Conservation (phyloP, 2,888 invertebrate genomes). For the Hydroisotoma schaefferi region DNA sequence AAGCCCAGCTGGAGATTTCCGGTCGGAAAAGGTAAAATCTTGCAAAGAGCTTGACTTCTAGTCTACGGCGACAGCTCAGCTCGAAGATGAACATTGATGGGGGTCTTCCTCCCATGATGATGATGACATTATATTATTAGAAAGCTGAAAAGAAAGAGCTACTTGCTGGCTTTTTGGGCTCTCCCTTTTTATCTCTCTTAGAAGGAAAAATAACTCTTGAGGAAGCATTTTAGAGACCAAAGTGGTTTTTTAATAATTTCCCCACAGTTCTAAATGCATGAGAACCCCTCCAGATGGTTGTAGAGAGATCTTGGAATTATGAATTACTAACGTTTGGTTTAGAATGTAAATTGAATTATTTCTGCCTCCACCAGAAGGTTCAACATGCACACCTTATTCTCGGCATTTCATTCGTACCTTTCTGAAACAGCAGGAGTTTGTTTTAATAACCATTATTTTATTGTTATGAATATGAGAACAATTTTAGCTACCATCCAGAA, state of each 20-base stretch:
- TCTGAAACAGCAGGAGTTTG: too few relatives aligned
- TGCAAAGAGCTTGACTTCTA: background rate
- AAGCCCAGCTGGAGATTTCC: conserved; percentile 6
- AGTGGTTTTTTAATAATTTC: conserved; percentile 23
- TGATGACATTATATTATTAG: background rate
- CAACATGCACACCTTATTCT: too few relatives aligned
- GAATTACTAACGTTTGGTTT: conserved; percentile 24
- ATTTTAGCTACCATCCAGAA: too few relatives aligned
- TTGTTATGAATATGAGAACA: too few relatives aligned
- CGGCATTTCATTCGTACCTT: too few relatives aligned
- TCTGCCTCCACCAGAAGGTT: background rate
- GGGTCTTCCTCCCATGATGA: background rate
- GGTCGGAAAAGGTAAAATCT: background rate
- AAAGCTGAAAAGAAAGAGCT: conserved; percentile 1
- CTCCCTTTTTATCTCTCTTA: background rate
- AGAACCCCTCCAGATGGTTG: conserved; percentile 20
- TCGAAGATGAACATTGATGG: too few relatives aligned
- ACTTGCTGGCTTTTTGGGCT: conserved; percentile 3
- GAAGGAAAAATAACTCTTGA: conserved; percentile 6
- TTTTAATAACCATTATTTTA: too few relatives aligned
- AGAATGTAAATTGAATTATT: conserved; percentile 20
- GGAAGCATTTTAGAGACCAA: conserved; percentile 4
- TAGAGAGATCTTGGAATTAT: conserved; percentile 19
- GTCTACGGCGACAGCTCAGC: too few relatives aligned
- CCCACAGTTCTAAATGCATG: conserved; percentile 16